These are phyloP conservation scores for Hecatera dysodea DNA, from an alignment of 2,888 invertebrate species.

Conservation along the genomic window DNA sequence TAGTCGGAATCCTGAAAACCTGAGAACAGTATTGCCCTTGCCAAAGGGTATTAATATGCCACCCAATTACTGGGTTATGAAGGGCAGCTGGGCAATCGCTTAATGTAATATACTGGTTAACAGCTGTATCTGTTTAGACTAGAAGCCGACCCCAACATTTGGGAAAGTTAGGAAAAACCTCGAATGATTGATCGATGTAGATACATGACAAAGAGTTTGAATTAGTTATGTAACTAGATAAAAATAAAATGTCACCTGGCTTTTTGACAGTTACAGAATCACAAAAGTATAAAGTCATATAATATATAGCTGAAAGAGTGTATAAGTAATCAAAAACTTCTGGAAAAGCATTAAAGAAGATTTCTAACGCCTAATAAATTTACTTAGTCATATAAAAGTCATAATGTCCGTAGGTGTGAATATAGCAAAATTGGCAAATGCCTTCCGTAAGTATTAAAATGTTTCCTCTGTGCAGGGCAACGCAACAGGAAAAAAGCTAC, in stretches of 20 bases:
- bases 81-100: no score
- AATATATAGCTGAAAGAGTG: background rate
- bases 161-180: background rate
- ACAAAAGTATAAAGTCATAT: background rate
- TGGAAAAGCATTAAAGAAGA: slow-evolving; percentile 1
- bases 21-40: background rate
- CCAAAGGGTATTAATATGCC: background rate
- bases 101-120: no score
- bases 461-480: background rate
- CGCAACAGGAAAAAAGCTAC: no score
- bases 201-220: background rate
- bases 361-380: background rate
- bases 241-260: background rate
- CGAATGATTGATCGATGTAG: background rate
- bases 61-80: no score
- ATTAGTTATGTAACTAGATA: background rate
- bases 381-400: background rate
- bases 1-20: background rate
- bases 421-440: slow-evolving; percentile 28
- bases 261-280: background rate
- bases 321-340: background rate
- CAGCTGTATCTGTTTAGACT: no score
- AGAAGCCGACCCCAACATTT: background rate
- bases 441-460: slow-evolving; percentile 40
- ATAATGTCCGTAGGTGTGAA: slow-evolving; percentile 39